Conservation (phyloP, 2,888 invertebrate species). For the Cephus nigrinus region DNA sequence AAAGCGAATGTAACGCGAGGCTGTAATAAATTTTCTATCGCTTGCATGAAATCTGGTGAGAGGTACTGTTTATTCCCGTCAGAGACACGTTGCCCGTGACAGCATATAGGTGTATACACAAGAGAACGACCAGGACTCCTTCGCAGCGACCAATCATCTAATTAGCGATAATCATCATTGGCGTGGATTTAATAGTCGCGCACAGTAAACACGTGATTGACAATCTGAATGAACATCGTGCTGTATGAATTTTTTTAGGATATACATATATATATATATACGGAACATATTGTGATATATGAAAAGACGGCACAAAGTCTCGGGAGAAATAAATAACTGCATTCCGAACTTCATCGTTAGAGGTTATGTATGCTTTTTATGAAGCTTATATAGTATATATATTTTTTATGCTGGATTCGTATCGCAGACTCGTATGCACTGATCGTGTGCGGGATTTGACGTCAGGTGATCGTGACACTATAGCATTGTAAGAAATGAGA, state of each 20-base stretch:
- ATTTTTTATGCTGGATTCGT: neutral
- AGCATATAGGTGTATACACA: neutral
- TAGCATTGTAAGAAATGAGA: neutral
- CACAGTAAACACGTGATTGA: neutral
- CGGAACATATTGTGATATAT: too few relatives aligned
- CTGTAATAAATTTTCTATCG: neutral
- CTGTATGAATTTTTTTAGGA: neutral
- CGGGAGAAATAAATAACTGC: too few relatives aligned
- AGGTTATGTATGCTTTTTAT: neutral
- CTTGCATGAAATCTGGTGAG: neutral
- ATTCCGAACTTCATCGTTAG: too few relatives aligned
- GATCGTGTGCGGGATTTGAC: neutral
- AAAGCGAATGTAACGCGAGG: too few relatives aligned
- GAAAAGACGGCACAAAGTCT: too few relatives aligned
- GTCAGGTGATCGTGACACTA: neutral
- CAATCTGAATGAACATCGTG: neutral
- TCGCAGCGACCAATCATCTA: slow-evolving; percentile 40
- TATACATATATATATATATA: neutral
- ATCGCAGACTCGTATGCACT: neutral
- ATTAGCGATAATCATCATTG: slow-evolving; percentile 34
- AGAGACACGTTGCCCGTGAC: neutral
- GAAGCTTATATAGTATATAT: neutral
- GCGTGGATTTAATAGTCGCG: neutral
- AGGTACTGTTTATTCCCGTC: neutral
- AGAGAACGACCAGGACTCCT: slow-evolving; percentile 23